phyloP scores from a whole-genome alignment of 2,113 vertebrate species.

The Calonectris borealis region DNA sequence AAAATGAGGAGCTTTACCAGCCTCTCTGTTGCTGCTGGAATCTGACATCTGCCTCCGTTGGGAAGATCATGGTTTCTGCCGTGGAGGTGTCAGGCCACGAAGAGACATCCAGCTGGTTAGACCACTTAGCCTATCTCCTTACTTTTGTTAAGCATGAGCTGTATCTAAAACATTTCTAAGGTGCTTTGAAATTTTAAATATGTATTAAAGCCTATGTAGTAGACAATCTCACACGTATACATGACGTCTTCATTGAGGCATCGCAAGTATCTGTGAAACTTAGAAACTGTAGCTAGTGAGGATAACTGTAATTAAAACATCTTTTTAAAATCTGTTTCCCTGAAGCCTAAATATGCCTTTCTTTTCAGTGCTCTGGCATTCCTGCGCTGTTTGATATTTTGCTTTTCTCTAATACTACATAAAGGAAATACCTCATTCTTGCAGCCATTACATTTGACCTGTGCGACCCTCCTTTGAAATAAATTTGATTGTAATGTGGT shows the following conservation, averaged over 20 bases:
- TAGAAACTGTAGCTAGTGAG: background rate
- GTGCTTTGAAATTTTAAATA: background rate
- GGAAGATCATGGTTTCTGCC: background rate
- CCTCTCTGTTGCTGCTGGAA: background rate
- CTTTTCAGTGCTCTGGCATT: background rate
- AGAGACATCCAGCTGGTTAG: background rate
- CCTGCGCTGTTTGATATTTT: background rate
- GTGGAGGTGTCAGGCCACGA: background rate
- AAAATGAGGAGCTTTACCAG: background rate
- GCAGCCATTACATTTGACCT: conserved; percentile 39
- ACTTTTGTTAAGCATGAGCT: background rate
- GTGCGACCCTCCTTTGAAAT: conserved; percentile 15
- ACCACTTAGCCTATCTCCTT: background rate
- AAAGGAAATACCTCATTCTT: conserved; percentile 31
- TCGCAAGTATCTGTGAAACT: background rate
- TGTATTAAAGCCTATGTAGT: background rate
- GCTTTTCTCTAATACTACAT: background rate
- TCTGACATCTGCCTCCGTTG: background rate
- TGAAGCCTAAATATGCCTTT: background rate
- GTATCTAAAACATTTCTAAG: background rate
- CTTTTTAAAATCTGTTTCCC: background rate
- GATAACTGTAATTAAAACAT: background rate
- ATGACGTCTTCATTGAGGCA: background rate
- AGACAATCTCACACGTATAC: background rate
- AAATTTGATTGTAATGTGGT: conserved; percentile 50